Evolutionary conservation across 2,113 vertebrate genomes (phyloP), one percentile per base, ranked within the genome.

Genomic region (Dipodomys spectabilis): DNA sequence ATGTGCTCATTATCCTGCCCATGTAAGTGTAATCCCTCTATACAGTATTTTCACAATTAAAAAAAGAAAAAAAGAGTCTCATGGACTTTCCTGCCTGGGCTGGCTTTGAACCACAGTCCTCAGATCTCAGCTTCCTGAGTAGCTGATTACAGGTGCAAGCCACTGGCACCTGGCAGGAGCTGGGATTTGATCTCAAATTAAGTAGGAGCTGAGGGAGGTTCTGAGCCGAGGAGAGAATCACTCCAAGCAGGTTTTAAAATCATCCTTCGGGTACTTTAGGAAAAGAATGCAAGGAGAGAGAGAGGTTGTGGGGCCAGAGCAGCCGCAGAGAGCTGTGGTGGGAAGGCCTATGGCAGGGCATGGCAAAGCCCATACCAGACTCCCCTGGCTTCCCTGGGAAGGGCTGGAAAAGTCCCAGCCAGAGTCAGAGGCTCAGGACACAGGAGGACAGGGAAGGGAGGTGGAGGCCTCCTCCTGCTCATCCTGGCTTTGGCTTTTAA

Each of bases 171-270:
- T 5, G 5, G 39, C 39, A 91, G 44, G 32, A 86, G 32, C 8
- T 82, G 74, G 44, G 44, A 16, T 44, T 93, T 82, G 82, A 64
- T 68, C 90, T 27, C 78, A 39, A 57, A 39, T n/a, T 32, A 91
- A 39, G 22, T n/a, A 35, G 32, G 78, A 44, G 49, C 44, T 1
- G 1, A 0, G 4, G 28, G 27, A 57, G 15, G 65, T 71, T 64
- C 45, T 3, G 25, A 20, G 32, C 23, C 3, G 2, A 4, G 44
- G 57, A 16, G 11, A 2, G 30, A 6, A 7, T 2, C 53, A 75
- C 20, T 44, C 23, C 3, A 19, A 1, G 12, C 6, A 27, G n/a
- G 60, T 49, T 60, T 78, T 35, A 27, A 1, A n/a, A 32, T 78
- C 49, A 25, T 4, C 16, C 22, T 28, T 28, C 7, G 1, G 45